Percentiles rank a stretch among this genome's conserved stretches.
These are phyloP conservation scores for Polypterus senegalus DNA, from an alignment of 2,113 vertebrate species.

Conservation along the genomic window DNA sequence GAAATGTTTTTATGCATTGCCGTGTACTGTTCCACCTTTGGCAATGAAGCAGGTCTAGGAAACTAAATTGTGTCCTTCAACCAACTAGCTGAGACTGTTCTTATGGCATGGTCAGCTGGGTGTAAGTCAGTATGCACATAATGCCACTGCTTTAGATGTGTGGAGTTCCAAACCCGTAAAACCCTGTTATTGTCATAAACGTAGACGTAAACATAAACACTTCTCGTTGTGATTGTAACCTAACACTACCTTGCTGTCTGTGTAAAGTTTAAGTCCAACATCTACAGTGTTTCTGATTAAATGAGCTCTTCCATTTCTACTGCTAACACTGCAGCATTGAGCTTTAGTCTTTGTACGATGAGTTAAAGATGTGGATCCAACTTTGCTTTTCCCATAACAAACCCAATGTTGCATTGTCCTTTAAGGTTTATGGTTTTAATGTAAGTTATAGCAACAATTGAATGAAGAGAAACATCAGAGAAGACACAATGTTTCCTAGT, in stretches of 20 bases:
- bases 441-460: constrained; percentile 15
- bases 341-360: constrained; percentile 17
- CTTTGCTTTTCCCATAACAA: constrained; percentile 14
- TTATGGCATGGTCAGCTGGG: constrained; percentile 9
- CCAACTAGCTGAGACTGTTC: background rate
- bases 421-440: constrained; percentile 16
- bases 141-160: constrained; percentile 7
- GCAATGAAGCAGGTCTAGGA: constrained; percentile 6
- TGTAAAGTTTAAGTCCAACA: constrained; percentile 2
- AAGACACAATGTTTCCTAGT: constrained; percentile 15
- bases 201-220: constrained; percentile 13
- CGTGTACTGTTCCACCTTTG: background rate
- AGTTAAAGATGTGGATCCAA: constrained; percentile 11
- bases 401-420: constrained; percentile 13
- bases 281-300: background rate
- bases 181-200: constrained; percentile 16
- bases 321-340: constrained; percentile 16
- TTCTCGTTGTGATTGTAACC: constrained; percentile 16
- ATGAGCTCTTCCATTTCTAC: constrained; percentile 14
- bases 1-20: background rate
- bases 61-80: constrained; percentile 7
- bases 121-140: constrained; percentile 9
- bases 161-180: background rate
- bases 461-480: constrained; percentile 12
- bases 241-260: constrained; percentile 12